Evolutionary conservation across 2,888 invertebrate genomes (phyloP).

Genomic region (Alitta virens): DNA sequence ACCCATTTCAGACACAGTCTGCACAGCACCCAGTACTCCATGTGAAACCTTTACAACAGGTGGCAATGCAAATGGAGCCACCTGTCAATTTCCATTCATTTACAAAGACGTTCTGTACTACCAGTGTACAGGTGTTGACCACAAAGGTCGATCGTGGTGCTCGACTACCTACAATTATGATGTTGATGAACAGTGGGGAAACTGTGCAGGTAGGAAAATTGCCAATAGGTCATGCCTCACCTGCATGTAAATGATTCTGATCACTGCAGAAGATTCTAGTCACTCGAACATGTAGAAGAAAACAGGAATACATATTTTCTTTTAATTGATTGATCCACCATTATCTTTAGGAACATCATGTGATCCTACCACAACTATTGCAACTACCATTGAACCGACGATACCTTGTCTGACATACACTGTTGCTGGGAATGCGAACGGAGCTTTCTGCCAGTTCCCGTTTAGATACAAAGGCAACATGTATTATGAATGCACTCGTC

Average conservation of each 20-base stretch:
- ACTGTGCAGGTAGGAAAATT: conserved; percentile 1
- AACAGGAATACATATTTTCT: no score
- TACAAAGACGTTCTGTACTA: neutral
- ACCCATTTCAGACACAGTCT: no score
- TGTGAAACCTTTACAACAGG: conserved; percentile 1
- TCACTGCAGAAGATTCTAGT: no score
- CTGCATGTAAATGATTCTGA: no score
- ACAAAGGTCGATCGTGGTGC: conserved; percentile 6
- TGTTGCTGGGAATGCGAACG: conserved; percentile 1
- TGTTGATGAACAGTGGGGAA: conserved; percentile 4
- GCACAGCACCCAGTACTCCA: neutral
- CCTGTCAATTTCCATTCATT: conserved; percentile 13
- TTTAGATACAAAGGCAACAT: conserved; percentile 5
- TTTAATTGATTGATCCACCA: no score
- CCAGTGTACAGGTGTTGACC: neutral
- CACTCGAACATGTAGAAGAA: no score
- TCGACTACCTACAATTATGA: conserved; percentile 14
- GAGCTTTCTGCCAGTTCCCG: conserved; percentile 8
- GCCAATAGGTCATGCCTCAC: no score
- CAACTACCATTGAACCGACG: no score
- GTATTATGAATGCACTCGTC: neutral
- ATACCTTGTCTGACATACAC: no score
- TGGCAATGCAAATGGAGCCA: conserved; percentile 10
- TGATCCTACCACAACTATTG: no score
- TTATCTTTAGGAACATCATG: no score